phyloP scores from a whole-genome alignment of 2,888 invertebrate genomes.

The Macrostomum cliftonense region DNA sequence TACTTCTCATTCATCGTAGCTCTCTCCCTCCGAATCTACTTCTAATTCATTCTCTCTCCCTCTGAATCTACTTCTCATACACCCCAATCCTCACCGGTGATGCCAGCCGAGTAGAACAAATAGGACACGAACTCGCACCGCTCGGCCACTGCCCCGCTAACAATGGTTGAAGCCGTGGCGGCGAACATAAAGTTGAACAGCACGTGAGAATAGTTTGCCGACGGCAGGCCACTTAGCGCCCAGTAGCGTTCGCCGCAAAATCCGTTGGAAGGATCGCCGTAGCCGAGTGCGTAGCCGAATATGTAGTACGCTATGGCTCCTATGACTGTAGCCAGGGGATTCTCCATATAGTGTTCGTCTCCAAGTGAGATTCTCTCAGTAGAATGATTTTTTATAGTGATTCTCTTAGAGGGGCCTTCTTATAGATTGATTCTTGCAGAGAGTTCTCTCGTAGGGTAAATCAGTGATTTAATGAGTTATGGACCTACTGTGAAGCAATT shows the following conservation, averaged over 20 bases:
- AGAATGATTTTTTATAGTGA: too few species aligned
- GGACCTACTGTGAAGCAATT: too few species aligned
- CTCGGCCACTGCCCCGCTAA: constrained; percentile 44
- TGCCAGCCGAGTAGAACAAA: constrained; percentile 40
- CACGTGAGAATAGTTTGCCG: constrained; percentile 22
- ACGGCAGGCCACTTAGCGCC: constrained; percentile 17
- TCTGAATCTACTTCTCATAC: too few species aligned
- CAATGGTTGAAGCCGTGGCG: constrained; percentile 44
- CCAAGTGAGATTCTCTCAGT: too few species aligned
- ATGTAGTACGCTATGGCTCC: constrained; percentile 38
- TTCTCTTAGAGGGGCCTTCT: too few species aligned
- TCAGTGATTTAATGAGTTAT: too few species aligned
- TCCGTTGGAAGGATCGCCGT: constrained; percentile 28
- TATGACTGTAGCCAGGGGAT: constrained; percentile 23
- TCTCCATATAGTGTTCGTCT: too few species aligned
- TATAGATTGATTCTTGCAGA: too few species aligned
- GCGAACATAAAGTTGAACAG: constrained; percentile 45
- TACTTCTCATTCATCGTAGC: too few species aligned
- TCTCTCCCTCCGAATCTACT: too few species aligned
- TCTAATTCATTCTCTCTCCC: too few species aligned
- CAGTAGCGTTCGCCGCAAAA: constrained; percentile 36
- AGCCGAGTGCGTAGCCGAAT: constrained; percentile 40
- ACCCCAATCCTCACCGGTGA: constrained; percentile 36
- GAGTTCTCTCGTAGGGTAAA: too few species aligned
- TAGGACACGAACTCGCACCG: constrained; percentile 43